A percentile compares a stretch with the other conserved stretches of the same genome.
Evolutionary conservation across 37 sponge, comb jelly and placozoan species (phyloP).

Genomic region (Oopsacas minuta): DNA sequence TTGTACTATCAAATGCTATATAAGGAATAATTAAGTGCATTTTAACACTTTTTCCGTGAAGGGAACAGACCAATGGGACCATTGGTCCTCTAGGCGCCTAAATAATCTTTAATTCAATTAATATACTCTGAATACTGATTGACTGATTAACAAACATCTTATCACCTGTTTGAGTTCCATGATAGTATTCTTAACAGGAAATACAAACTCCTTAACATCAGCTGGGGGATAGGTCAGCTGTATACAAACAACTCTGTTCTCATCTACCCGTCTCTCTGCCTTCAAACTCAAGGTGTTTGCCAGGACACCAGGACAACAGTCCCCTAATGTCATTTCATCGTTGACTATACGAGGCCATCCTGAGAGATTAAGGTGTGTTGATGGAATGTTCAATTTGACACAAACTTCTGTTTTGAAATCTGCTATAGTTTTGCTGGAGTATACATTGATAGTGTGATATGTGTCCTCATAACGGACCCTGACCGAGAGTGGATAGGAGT

Average conservation of each 20-base stretch:
- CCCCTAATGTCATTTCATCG: neutral
- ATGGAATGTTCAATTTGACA: neutral
- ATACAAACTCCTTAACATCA: neutral
- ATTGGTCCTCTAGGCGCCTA: too few relatives aligned
- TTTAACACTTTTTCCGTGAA: too few relatives aligned
- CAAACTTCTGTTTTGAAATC: neutral
- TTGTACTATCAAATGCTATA: too few relatives aligned
- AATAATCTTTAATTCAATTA: too few relatives aligned
- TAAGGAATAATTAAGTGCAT: too few relatives aligned
- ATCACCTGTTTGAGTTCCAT: constrained; percentile 4
- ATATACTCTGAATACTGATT: too few relatives aligned
- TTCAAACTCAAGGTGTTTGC: neutral
- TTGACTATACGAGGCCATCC: neutral
- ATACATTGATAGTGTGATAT: neutral
- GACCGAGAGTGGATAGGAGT: neutral
- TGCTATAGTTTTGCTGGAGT: neutral
- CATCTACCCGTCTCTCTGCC: neutral
- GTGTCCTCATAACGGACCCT: neutral
- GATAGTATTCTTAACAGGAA: neutral
- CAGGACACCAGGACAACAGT: neutral
- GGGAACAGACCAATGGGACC: too few relatives aligned
- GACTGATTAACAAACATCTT: neutral
- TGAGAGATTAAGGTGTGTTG: neutral
- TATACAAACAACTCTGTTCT: neutral
- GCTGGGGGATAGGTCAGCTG: neutral